These are phyloP conservation scores for Acanthoscelides obtectus DNA, from an alignment of 2,888 invertebrate genomes.

Conservation along the genomic window DNA sequence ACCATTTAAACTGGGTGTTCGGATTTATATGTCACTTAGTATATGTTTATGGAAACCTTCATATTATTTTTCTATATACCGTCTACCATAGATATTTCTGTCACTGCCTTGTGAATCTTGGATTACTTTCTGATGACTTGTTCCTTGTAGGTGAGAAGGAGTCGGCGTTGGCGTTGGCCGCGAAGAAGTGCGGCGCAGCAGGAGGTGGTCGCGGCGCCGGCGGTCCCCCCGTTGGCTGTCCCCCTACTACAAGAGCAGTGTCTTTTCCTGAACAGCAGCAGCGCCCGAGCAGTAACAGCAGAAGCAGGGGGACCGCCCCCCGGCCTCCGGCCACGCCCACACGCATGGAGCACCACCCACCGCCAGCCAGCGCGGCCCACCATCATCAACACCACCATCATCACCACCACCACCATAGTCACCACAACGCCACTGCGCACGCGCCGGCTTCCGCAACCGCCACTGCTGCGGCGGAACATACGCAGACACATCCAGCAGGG, in stretches of 20 bases:
- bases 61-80: no score
- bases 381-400: neutral
- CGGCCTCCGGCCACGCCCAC: slow-evolving; percentile 37
- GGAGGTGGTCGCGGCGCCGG: slow-evolving; percentile 35
- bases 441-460: neutral
- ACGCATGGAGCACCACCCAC: slow-evolving; percentile 75
- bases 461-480: neutral
- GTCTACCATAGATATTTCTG: no score
- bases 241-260: slow-evolving; percentile 10
- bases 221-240: slow-evolving; percentile 20
- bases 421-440: neutral
- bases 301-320: slow-evolving; percentile 54
- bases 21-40: no score
- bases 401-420: neutral
- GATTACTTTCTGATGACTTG: no score
- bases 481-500: no score
- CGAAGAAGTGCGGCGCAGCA: neutral
- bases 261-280: slow-evolving; percentile 1
- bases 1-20: no score
- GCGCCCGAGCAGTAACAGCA: slow-evolving; percentile 35
- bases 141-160: neutral
- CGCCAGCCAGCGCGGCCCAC: neutral
- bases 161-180: neutral
- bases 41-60: no score
- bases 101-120: no score